These are phyloP conservation scores for western clawed frog (Xenopus tropicalis) DNA, from an alignment of 2,113 vertebrate genomes.

Conservation along the genomic window UCB_Xtro_10.0 CM004445.2:31306001-31306500, in stretches of 20 bases:
- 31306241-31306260: not conserved
- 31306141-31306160: not conserved
- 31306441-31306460: not conserved
- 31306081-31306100: too few species aligned
- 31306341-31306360: not conserved
- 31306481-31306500: too few species aligned
- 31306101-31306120: too few species aligned
- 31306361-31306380: not conserved
- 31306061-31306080: too few species aligned
- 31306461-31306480: not conserved
- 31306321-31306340: not conserved
- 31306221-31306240: not conserved
- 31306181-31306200: too few species aligned
- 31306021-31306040: too few species aligned
- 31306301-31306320: not conserved
- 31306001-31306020: too few species aligned
- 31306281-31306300: not conserved
- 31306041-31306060: too few species aligned
- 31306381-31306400: not conserved
- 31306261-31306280: not conserved
- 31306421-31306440: slow-evolving; percentile 5
- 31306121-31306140: not conserved
- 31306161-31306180: too few species aligned
- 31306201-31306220: too few species aligned
- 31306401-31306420: slow-evolving; percentile 10